These are phyloP conservation scores for Dromiciops gliroides DNA, from an alignment of 2,113 vertebrate species.

Conservation along the genomic window DNA sequence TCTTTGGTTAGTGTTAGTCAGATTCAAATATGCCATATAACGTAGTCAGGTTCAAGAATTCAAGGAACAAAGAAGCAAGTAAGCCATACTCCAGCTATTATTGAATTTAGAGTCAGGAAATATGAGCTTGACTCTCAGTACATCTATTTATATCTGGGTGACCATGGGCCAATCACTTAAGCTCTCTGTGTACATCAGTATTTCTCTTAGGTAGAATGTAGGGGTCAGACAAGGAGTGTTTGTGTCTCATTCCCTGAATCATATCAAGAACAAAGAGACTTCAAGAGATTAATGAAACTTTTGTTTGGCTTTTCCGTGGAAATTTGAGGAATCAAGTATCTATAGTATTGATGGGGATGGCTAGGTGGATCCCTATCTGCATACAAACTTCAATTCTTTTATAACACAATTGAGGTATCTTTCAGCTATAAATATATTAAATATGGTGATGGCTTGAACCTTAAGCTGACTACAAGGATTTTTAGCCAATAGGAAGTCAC, in stretches of 20 bases:
- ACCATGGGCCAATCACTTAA: not conserved
- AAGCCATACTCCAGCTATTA: not conserved
- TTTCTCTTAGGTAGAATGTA: not conserved
- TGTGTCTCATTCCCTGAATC: not conserved
- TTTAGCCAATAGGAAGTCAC: not conserved
- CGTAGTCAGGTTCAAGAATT: not conserved
- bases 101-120: not conserved
- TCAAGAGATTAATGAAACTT: constrained; percentile 20
- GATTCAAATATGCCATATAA: not conserved
- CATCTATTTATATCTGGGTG: not conserved
- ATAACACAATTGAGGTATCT: not conserved
- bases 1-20: not conserved
- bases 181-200: not conserved
- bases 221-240: not conserved
- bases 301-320: not conserved
- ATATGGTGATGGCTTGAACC: not conserved
- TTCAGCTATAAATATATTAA: not conserved
- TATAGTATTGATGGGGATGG: not conserved
- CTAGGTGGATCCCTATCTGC: not conserved
- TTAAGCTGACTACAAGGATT: not conserved
- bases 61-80: not conserved
- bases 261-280: not conserved
- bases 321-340: not conserved
- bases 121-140: not conserved
- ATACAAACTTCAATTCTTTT: constrained; percentile 1